Evolutionary conservation across 2,888 invertebrate genomes (phyloP).

Genomic region (Celastrina argiolus): DNA sequence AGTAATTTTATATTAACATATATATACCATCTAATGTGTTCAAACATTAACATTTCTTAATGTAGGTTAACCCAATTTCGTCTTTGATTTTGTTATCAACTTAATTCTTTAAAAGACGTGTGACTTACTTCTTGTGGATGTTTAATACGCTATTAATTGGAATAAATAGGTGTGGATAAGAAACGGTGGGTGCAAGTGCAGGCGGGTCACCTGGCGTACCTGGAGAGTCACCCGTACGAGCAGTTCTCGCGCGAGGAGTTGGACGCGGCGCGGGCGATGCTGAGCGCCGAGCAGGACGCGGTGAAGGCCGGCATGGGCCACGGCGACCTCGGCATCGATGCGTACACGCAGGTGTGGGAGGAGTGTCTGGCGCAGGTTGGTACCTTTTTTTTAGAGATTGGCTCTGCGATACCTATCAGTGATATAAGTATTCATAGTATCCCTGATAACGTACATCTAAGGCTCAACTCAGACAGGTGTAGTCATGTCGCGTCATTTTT

Average conservation of each 20-base stretch:
- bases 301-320: slow-evolving; percentile 97
- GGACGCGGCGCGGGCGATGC: slow-evolving; percentile 79
- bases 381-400: background rate
- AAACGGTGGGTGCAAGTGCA: slow-evolving; percentile 79
- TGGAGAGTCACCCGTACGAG: slow-evolving; percentile 92
- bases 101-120: too few species aligned
- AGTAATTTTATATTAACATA: too few species aligned
- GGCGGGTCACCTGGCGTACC: slow-evolving; percentile 86
- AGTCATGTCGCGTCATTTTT: too few species aligned
- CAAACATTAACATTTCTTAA: too few species aligned
- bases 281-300: slow-evolving; percentile 90
- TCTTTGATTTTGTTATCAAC: too few species aligned
- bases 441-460: too few species aligned
- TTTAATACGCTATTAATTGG: background rate
- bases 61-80: too few species aligned
- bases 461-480: too few species aligned
- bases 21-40: too few species aligned
- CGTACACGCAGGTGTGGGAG: slow-evolving; percentile 97
- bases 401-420: too few species aligned
- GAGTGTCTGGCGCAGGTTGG: slow-evolving; percentile 93
- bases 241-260: slow-evolving; percentile 83
- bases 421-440: too few species aligned
- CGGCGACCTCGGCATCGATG: slow-evolving; percentile 93
- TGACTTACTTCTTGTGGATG: too few species aligned
- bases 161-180: slow-evolving; percentile 56